phyloP scores from a whole-genome alignment of 2,888 invertebrate species.

The Zonitis immaculata region DNA sequence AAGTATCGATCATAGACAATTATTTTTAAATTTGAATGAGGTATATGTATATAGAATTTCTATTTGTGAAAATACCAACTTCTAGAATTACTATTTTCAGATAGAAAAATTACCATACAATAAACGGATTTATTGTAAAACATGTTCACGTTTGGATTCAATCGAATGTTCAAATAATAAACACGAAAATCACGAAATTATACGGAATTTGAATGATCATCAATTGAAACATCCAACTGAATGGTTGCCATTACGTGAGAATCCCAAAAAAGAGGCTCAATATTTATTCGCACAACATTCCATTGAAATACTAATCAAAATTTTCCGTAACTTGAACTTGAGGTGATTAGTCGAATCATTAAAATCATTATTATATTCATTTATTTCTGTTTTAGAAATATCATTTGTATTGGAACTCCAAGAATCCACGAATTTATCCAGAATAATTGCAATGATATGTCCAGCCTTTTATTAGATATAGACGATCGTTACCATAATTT shows the following conservation, averaged over 20 bases:
- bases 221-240: slow-evolving; percentile 60
- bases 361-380: no score
- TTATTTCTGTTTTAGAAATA: slow-evolving; percentile 62
- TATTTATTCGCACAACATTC: slow-evolving; percentile 74
- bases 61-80: not conserved
- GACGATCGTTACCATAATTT: slow-evolving; percentile 70
- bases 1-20: slow-evolving; percentile 52
- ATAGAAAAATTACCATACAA: slow-evolving; percentile 48
- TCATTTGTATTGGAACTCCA: slow-evolving; percentile 85
- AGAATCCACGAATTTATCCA: slow-evolving; percentile 69
- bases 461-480: slow-evolving; percentile 72
- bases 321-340: slow-evolving; percentile 57
- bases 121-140: slow-evolving; percentile 60
- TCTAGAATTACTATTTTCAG: slow-evolving; percentile 35
- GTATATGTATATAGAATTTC: slow-evolving; percentile 38
- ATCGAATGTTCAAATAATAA: slow-evolving; percentile 40
- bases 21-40: slow-evolving; percentile 53
- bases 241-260: slow-evolving; percentile 64
- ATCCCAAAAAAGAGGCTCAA: slow-evolving; percentile 81
- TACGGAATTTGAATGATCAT: slow-evolving; percentile 54
- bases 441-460: slow-evolving; percentile 43
- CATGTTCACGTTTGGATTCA: slow-evolving; percentile 56
- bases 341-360: slow-evolving; percentile 45
- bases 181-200: slow-evolving; percentile 57
- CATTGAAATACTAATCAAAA: slow-evolving; percentile 59